Evolutionary conservation across 1,140 invertebrate species (phyloP), one percentile per base, ranked within the genome.

Genomic region (Cherax quadricarinatus): DNA sequence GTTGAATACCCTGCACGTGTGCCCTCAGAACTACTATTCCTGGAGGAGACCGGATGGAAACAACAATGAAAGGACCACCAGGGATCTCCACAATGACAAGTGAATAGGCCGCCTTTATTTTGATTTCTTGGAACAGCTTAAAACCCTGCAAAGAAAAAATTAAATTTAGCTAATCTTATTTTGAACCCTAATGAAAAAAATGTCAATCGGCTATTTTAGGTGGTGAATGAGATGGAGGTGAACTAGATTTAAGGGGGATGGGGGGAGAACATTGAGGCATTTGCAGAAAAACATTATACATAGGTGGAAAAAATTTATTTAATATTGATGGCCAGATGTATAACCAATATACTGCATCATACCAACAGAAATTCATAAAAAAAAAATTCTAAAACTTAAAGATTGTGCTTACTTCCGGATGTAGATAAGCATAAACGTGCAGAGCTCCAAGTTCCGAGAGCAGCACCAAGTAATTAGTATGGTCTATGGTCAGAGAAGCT

Each of bases 351-450:
- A 41, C n/a, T n/a, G n/a, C n/a, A n/a, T n/a, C n/a, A n/a, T n/a
- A n/a, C n/a, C n/a, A n/a, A n/a, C n/a, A n/a, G n/a, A n/a, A 60
- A 60, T 60, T 60, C 3, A 0, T 60, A 10, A 60, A 9, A 9
- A 10, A 9, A 16, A 16, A 10, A 60, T 60, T 60, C 16, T 1
- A 60, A 16, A 60, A 60, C 0, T 60, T 60, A 16, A 10, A 60
- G 57, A 60, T 16, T 16, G 9, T 16, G 16, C 9, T 80, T 62
- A 80, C 86, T 53, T 88, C 86, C 18, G 73, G 51, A 60, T 79
- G 86, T 10, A 62, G 49, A 60, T 88, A 88, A 18, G 60, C 16
- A 80, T 60, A 88, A 10, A 88, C 86, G 48, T 80, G 53, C n/a
- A 88, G 41, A n/a, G 30, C 30, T 24, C 70, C 57, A 9, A 60